phyloP scores from a whole-genome alignment of 2,797 vertebrate genomes.

The Meda fulgida region DNA sequence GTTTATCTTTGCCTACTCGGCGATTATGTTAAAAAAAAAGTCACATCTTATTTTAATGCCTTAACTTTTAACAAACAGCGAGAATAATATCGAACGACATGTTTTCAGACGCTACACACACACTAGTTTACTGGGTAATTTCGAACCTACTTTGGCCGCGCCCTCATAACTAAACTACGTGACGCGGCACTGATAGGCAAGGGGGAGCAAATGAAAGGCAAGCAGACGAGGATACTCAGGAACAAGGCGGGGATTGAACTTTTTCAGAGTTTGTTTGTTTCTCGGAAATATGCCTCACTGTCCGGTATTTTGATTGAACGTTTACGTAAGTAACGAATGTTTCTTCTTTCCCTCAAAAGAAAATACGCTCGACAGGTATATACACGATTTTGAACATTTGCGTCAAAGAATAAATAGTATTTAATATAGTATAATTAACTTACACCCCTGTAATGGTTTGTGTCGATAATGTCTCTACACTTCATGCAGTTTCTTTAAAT shows the following conservation, averaged over 20 bases:
- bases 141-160: neutral
- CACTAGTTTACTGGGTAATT: neutral
- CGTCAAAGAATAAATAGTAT: neutral
- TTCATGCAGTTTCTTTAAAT: neutral
- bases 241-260: too few species aligned
- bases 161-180: neutral
- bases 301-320: neutral
- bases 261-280: neutral
- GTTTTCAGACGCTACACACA: too few species aligned
- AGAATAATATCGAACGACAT: neutral
- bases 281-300: neutral
- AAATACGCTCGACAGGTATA: neutral
- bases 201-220: too few species aligned
- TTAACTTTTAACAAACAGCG: neutral
- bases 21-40: neutral
- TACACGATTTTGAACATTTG: neutral
- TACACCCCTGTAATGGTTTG: neutral
- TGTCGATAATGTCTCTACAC: neutral
- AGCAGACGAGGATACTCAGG: too few species aligned
- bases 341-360: neutral
- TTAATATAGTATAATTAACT: too few species aligned
- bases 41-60: neutral
- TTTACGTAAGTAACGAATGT: conserved; percentile 27
- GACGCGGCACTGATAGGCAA: too few species aligned
- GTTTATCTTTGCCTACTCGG: neutral